Percentiles rank a stretch among this genome's conserved stretches.
These are phyloP conservation scores for Celastrina argiolus DNA, from an alignment of 2,888 invertebrate genomes.

Conservation along the genomic window DNA sequence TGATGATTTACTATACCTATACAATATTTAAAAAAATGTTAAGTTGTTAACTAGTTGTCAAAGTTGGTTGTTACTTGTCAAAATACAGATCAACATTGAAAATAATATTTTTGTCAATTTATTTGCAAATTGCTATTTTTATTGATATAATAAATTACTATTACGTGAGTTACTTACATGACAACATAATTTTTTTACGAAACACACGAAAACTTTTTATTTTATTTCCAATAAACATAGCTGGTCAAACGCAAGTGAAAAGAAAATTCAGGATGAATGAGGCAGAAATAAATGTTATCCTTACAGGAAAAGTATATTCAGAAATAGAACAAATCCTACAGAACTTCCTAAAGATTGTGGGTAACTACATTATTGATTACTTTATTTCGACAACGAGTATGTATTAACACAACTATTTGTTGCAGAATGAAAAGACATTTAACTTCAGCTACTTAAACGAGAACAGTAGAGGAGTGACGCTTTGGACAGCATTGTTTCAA, in stretches of 20 bases:
- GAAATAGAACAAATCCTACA: conserved; percentile 47
- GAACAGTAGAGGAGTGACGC: conserved; percentile 68
- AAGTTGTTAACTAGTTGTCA: too few relatives aligned
- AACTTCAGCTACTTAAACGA: conserved; percentile 79
- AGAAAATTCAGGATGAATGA: conserved; percentile 51
- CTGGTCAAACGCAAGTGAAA: conserved; percentile 12
- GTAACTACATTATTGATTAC: conserved; percentile 28
- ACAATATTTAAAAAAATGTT: too few relatives aligned
- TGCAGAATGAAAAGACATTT: conserved; percentile 73
- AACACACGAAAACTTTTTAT: not conserved
- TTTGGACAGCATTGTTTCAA: conserved; percentile 81
- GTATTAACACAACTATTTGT: conserved; percentile 30
- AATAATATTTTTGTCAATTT: too few relatives aligned
- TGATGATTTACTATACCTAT: too few relatives aligned
- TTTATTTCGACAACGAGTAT: not conserved
- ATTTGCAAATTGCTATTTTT: too few relatives aligned
- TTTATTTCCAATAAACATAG: not conserved
- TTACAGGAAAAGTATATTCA: conserved; percentile 44
- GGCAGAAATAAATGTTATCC: conserved; percentile 54
- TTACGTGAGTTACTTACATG: too few relatives aligned
- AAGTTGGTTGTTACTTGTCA: too few relatives aligned
- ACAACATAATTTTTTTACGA: too few relatives aligned
- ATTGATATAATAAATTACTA: too few relatives aligned
- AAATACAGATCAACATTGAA: too few relatives aligned
- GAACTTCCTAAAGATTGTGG: conserved; percentile 54